Conservation (phyloP, 2,888 invertebrate species). For the Girardia tigrina region DNA sequence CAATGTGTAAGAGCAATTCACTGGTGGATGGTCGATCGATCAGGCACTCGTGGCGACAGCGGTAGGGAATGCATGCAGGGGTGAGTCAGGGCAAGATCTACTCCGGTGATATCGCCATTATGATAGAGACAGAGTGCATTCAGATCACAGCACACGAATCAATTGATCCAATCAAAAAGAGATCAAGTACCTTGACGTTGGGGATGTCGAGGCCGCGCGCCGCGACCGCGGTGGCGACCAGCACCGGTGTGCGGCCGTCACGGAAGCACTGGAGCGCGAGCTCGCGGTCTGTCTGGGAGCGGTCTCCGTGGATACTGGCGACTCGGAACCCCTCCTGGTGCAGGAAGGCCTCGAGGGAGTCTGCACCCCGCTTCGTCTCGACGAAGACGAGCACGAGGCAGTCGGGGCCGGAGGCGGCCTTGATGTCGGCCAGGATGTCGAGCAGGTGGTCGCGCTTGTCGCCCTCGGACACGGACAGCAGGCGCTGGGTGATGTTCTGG, state of each 20-base stretch:
- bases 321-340: conserved; percentile 79
- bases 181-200: conserved; percentile 35
- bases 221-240: conserved; percentile 78
- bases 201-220: conserved; percentile 35
- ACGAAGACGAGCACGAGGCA: conserved; percentile 75
- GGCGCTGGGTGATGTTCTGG: conserved; percentile 96
- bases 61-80: too few relatives aligned
- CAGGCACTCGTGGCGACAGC: too few relatives aligned
- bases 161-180: too few relatives aligned
- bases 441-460: neutral
- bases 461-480: conserved; percentile 70
- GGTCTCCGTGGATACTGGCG: conserved; percentile 95
- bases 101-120: too few relatives aligned
- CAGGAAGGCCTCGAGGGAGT: conserved; percentile 82
- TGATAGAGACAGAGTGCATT: too few relatives aligned
- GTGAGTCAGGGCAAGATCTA: too few relatives aligned
- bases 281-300: conserved; percentile 87
- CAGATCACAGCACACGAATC: too few relatives aligned
- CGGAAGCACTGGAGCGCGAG: conserved; percentile 85
- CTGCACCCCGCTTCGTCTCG: conserved; percentile 98
- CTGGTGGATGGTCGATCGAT: too few relatives aligned
- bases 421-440: neutral
- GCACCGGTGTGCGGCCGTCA: conserved; percentile 75
- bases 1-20: too few relatives aligned
- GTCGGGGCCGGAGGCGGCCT: neutral